Evolutionary conservation across 1,140 invertebrate species (phyloP).

Genomic region (Oscheius sp.): DNA sequence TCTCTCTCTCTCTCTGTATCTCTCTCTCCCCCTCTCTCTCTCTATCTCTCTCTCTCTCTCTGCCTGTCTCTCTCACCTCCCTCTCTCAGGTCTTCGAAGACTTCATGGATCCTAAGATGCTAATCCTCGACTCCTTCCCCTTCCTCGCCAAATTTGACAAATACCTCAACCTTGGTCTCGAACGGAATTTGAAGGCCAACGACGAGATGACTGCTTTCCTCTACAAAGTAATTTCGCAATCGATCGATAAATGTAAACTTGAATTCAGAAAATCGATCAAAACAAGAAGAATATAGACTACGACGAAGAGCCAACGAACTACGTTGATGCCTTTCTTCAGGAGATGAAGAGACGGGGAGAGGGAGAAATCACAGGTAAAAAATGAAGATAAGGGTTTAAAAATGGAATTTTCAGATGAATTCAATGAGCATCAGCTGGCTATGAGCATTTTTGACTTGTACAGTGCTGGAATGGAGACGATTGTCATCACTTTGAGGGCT

Average conservation of each 20-base stretch:
- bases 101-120: slow-evolving; percentile 16
- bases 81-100: slow-evolving; percentile 9
- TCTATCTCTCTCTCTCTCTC: too few species aligned
- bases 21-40: too few species aligned
- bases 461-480: slow-evolving; percentile 42
- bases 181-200: slow-evolving; percentile 15
- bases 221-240: not conserved
- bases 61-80: too few species aligned
- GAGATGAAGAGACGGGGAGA: slow-evolving; percentile 31
- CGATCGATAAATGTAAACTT: not conserved
- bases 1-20: not conserved
- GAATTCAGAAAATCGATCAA: slow-evolving; percentile 25
- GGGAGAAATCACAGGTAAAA: not conserved
- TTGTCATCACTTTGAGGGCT: slow-evolving; percentile 34
- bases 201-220: slow-evolving; percentile 14
- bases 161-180: slow-evolving; percentile 4
- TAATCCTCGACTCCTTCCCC: slow-evolving; percentile 12
- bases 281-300: slow-evolving; percentile 28
- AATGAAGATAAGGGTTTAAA: not conserved
- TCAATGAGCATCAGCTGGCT: slow-evolving; percentile 35
- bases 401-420: slow-evolving; percentile 16
- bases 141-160: slow-evolving; percentile 29
- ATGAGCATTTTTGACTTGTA: slow-evolving; percentile 35
- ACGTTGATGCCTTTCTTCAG: slow-evolving; percentile 34
- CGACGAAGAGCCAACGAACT: slow-evolving; percentile 28